A percentile compares a stretch with the other conserved stretches of the same genome.
These are phyloP conservation scores for Capreolus pygargus DNA, from an alignment of 2,113 vertebrate genomes.

Conservation along the genomic window DNA sequence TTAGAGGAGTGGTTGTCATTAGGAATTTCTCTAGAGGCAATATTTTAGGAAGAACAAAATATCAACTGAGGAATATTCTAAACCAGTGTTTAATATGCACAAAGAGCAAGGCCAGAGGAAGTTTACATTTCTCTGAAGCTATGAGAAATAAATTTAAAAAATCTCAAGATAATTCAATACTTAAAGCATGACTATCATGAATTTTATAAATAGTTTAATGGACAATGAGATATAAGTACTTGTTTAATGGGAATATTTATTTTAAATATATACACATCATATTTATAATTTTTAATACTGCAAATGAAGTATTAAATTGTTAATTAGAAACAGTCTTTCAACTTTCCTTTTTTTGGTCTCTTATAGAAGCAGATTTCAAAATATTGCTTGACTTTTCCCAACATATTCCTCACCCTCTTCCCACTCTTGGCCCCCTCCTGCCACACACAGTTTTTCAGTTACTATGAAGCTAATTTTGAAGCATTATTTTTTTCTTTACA, in stretches of 20 bases:
- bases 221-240: neutral
- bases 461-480: neutral
- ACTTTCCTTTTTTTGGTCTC: neutral
- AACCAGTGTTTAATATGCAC: conserved; percentile 61
- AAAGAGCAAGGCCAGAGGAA: conserved; percentile 39
- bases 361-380: neutral
- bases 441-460: neutral
- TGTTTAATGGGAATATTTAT: conserved; percentile 30
- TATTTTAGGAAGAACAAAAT: conserved; percentile 66
- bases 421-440: fast-evolving
- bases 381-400: neutral
- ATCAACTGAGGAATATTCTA: conserved; percentile 61
- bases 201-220: conserved; percentile 56
- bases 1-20: conserved; percentile 71
- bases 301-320: neutral
- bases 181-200: conserved; percentile 35
- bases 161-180: conserved; percentile 55
- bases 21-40: conserved; percentile 67
- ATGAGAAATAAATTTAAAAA: conserved; percentile 64
- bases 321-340: neutral
- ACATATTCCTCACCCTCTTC: neutral
- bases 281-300: neutral
- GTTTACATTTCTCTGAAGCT: conserved; percentile 62
- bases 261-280: neutral
- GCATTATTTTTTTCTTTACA: neutral